Base-by-base conservation (phyloP, 1,140 invertebrate species). In the Dreissena polymorpha region DNA sequence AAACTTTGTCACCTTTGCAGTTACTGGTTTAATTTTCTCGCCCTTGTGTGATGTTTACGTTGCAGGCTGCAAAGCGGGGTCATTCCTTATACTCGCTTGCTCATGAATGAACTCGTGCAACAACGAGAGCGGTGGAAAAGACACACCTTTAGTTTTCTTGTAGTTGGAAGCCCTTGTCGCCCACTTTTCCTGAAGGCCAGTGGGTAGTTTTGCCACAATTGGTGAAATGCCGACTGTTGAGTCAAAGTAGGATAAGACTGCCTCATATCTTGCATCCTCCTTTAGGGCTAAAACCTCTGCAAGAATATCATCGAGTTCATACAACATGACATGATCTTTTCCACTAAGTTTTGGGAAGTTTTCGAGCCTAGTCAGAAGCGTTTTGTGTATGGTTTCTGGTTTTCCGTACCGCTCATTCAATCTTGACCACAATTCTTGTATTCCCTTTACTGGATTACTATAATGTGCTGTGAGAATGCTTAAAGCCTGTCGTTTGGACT, bases 151-250 rank as follows among this genome's bases (percentile, higher is more conserved):
- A 16, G 39, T 71, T 50, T 29, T 39, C 68, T 88, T 88, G 57
- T 86, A 88, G n/a, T 29, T 49, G 29, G 29, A 55, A 18, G 79
- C 79, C 13, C 29, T n/a, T 23, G 10, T 49, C 39, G 75, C 74
- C 86, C 85, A 88, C 60, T 85, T 88, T 64, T 86, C 75, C 39
- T 88, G 85, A 3, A 85, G 50, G 49, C 51, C 50, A 10, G 29
- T 10, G 2, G 85, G 82, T 49, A 88, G 65, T 51, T 88, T 88
- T 18, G 13, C 51, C 13, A 85, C 51, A 55, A 86, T 84, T 6
- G 79, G 83, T 8, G 18, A 51, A 12, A 88, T 57, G n/a, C 77
- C 85, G 12, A 69, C 53, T 2, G 79, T 53, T 1, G 86, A 84
- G 60, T 86, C 84, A 78, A 80, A 84, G 74, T 88, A 85, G n/a